Evolutionary conservation across 2,888 invertebrate species (phyloP).

Genomic region (Meliscaeva auricollis): DNA sequence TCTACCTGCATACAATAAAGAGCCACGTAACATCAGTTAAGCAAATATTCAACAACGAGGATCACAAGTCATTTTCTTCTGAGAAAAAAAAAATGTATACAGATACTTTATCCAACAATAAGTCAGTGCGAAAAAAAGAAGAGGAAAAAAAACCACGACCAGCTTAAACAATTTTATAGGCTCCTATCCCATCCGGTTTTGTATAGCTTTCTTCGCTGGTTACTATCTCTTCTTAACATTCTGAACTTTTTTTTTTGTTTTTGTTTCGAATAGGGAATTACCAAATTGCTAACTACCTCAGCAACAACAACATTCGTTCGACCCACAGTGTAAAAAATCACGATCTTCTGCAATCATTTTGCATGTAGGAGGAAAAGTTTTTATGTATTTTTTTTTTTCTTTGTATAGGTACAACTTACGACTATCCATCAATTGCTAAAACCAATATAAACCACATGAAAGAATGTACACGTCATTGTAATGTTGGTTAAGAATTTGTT

Average conservation of each 20-base stretch:
- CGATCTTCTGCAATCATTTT: constrained; percentile 48
- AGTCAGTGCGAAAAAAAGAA: constrained; percentile 33
- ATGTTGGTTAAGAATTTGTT: neutral
- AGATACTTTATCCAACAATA: constrained; percentile 20
- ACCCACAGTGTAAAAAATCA: constrained; percentile 36
- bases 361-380: constrained; percentile 35
- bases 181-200: constrained; percentile 61
- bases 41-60: constrained; percentile 20
- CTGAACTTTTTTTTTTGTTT: neutral
- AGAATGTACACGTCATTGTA: constrained; percentile 46
- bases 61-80: constrained; percentile 4
- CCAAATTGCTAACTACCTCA: constrained; percentile 47
- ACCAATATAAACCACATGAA: constrained; percentile 9
- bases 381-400: constrained; percentile 35
- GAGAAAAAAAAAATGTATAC: neutral
- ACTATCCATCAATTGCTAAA: constrained; percentile 30
- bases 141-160: constrained; percentile 27
- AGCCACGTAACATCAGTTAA: constrained; percentile 19
- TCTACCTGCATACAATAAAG: neutral
- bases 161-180: constrained; percentile 60
- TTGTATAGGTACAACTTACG: constrained; percentile 40
- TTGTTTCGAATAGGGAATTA: constrained; percentile 23
- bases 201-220: constrained; percentile 40
- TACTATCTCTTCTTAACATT: constrained; percentile 35
- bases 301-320: constrained; percentile 11